These are phyloP conservation scores for Dascillus cervinus DNA, from an alignment of 2,888 invertebrate genomes.

Conservation along the genomic window DNA sequence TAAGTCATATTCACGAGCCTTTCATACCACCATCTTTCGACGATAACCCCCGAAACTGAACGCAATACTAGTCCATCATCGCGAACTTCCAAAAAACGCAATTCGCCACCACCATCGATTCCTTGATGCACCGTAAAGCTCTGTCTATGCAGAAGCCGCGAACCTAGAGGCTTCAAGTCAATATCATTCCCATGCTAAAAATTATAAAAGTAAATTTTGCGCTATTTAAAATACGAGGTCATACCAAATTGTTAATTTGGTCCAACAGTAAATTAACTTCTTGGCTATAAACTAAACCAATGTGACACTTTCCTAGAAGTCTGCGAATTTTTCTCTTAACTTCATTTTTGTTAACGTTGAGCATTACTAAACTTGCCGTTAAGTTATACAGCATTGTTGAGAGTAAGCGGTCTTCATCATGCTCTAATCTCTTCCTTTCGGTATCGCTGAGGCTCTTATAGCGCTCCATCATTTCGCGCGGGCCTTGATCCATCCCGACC, in stretches of 20 bases:
- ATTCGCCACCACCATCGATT: constrained; percentile 81
- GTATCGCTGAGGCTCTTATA: constrained; percentile 90
- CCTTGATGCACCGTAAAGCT: constrained; percentile 98
- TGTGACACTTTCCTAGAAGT: constrained; percentile 95
- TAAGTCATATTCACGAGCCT: constrained; percentile 98
- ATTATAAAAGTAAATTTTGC: constrained; percentile 4
- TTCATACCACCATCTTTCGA: constrained; percentile 99
- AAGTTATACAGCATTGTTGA: constrained; percentile 95
- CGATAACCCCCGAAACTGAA: constrained; percentile 76
- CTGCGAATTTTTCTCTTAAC: constrained; percentile 81
- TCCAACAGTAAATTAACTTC: constrained; percentile 95
- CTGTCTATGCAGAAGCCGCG: constrained; percentile 90
- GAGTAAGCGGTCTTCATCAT: constrained; percentile 93
- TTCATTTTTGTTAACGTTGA: constrained; percentile 77
- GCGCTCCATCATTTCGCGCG: constrained; percentile 97
- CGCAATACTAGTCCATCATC: constrained; percentile 89
- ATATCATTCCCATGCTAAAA: constrained; percentile 94
- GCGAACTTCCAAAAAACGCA: constrained; percentile 88
- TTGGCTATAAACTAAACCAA: constrained; percentile 94
- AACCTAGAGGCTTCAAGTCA: constrained; percentile 91
- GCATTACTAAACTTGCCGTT: constrained; percentile 91
- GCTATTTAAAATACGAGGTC: background rate
- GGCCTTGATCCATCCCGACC: constrained; percentile 99
- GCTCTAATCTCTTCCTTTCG: constrained; percentile 88
- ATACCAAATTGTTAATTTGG: constrained; percentile 85